Percentiles rank a stretch among this genome's conserved stretches.
Conservation (phyloP, 2,888 invertebrate species). For the Synergus umbraculus region DNA sequence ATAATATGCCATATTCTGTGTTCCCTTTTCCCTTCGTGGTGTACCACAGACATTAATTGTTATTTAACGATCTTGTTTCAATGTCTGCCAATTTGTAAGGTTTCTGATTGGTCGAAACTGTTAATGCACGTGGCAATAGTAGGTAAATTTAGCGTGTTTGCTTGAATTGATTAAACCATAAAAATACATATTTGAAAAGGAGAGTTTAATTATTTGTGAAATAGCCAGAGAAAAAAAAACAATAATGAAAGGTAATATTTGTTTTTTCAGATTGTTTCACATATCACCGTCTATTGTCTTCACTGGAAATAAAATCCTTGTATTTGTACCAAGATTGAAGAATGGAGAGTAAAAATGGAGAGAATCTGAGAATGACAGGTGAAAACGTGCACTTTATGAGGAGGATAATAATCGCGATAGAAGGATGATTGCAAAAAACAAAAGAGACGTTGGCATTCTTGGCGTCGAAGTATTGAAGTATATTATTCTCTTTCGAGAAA, state of each 20-base stretch:
- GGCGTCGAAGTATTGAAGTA: constrained; percentile 39
- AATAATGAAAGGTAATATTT: no score
- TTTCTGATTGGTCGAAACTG: constrained; percentile 20
- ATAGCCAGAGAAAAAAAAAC: no score
- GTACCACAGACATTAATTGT: constrained; percentile 15
- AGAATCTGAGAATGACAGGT: constrained; percentile 8
- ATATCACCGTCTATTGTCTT: neutral
- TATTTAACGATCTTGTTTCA: constrained; percentile 26
- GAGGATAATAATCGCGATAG: constrained; percentile 18
- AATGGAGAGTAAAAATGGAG: neutral
- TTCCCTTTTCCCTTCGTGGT: neutral
- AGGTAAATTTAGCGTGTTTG: constrained; percentile 9
- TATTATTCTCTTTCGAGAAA: constrained; percentile 34
- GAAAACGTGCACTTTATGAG: constrained; percentile 32
- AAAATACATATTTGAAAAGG: neutral
- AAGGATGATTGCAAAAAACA: constrained; percentile 20
- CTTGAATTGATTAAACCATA: neutral
- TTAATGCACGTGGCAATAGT: neutral
- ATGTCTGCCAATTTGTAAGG: constrained; percentile 31
- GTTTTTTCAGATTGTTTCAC: neutral
- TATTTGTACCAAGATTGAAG: neutral
- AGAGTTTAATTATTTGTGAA: neutral
- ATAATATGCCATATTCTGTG: constrained; percentile 16
- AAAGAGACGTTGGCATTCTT: constrained; percentile 30
- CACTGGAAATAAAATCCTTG: neutral